A percentile compares a stretch with the other conserved stretches of the same genome.
phyloP scores from a whole-genome alignment of 2,888 invertebrate species.

The Acronicta leporina region DNA sequence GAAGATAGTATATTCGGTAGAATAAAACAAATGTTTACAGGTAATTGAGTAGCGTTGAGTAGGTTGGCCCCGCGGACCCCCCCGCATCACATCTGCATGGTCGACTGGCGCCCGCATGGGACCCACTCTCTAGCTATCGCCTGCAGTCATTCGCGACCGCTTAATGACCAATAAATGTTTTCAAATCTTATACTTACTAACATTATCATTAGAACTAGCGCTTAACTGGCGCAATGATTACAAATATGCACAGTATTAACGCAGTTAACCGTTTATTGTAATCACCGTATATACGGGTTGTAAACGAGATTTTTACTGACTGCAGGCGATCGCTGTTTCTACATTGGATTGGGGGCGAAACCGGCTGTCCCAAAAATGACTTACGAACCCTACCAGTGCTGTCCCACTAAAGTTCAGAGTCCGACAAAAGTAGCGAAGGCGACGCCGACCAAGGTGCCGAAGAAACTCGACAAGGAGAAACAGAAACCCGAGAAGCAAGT shows the following conservation, averaged over 20 bases:
- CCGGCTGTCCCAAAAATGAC: slow-evolving; percentile 92
- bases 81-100: slow-evolving; percentile 86
- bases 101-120: slow-evolving; percentile 83
- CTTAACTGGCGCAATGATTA: slow-evolving; percentile 78
- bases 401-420: slow-evolving; percentile 95
- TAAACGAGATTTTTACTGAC: slow-evolving; percentile 95
- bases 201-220: slow-evolving; percentile 84
- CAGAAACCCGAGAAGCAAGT: slow-evolving; percentile 75
- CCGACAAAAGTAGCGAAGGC: slow-evolving; percentile 94
- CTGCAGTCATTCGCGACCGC: slow-evolving; percentile 91
- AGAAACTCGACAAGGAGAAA: slow-evolving; percentile 84
- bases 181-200: slow-evolving; percentile 86
- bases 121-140: slow-evolving; percentile 88
- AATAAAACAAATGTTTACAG: slow-evolving; percentile 87
- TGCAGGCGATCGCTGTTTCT: slow-evolving; percentile 99
- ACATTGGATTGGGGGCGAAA: slow-evolving; percentile 97
- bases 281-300: slow-evolving; percentile 83
- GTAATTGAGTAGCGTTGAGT: slow-evolving; percentile 81
- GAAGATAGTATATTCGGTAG: slow-evolving; percentile 86
- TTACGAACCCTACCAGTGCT: slow-evolving; percentile 97
- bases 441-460: slow-evolving; percentile 90
- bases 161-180: slow-evolving; percentile 84
- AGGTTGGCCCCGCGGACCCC: slow-evolving; percentile 74
- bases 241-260: slow-evolving; percentile 84
- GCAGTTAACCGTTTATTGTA: slow-evolving; percentile 80